Evolutionary conservation across 2,113 vertebrate species (phyloP).

Genomic region (Scatophagus argus): DNA sequence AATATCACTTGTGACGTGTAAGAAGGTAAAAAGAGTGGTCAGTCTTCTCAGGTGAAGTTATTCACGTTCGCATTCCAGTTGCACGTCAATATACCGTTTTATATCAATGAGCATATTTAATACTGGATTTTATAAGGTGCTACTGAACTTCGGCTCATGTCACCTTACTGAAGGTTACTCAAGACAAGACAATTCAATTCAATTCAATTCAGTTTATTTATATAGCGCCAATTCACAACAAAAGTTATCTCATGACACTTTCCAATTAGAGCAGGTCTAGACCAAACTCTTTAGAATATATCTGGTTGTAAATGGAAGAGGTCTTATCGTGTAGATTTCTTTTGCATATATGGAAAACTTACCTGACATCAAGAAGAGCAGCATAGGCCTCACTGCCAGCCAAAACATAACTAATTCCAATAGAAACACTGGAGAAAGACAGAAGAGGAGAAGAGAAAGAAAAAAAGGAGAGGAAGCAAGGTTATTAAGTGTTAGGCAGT

Average conservation of each 20-base stretch:
- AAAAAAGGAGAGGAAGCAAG: not conserved
- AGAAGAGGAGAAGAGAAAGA: conserved; percentile 5
- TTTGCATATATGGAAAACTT: conserved; percentile 35
- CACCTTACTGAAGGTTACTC: not conserved
- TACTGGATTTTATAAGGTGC: too few species aligned
- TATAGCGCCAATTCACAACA: too few species aligned
- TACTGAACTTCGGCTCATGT: not conserved
- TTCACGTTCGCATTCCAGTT: not conserved
- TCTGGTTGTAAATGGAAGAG: too few species aligned
- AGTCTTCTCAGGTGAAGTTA: not conserved
- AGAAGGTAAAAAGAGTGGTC: not conserved
- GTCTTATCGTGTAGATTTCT: not conserved
- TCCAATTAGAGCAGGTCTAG: too few species aligned
- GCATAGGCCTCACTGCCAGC: conserved; percentile 82
- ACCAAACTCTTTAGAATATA: too few species aligned
- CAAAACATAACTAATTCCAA: conserved; percentile 82
- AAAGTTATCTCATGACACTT: too few species aligned
- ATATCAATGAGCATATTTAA: not conserved
- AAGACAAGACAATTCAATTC: too few species aligned
- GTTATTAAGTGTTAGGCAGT: conserved; percentile 10
- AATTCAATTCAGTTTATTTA: too few species aligned
- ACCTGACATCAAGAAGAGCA: conserved; percentile 78
- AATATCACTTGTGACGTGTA: not conserved
- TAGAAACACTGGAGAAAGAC: conserved; percentile 71
- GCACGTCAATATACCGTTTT: not conserved